Evolutionary conservation across 2,797 vertebrate species (phyloP), one percentile per base, ranked within the genome.

Genomic region (Clarias fuscus): DNA sequence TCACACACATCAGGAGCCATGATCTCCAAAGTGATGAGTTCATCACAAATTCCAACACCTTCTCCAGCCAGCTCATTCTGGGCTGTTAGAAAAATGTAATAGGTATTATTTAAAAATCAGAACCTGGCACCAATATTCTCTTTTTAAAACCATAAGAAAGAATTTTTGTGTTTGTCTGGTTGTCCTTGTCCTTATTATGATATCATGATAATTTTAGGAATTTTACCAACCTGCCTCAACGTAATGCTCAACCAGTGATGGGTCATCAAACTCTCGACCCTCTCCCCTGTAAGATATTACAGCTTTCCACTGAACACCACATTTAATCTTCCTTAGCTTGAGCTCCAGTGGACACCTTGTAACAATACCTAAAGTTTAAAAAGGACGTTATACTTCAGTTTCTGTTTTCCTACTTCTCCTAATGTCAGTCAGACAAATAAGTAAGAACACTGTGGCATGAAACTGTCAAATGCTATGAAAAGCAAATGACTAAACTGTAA

Each of bases 11-110:
- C 68, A 0, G 93, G 90, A n/a, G 95, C 96, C 7, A 4, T 37
- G 86, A 97, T 68, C 85, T 96, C 94, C 73, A 96, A 88, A 27
- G 73, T 93, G 85, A 97, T 95, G 4, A 95, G 88, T n/a, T 95
- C 87, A 0, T 33, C 30, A 0, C 94, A 94, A 82, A 96, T 94
- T n/a, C 84, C 93, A 40, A 89, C 77, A 33, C 82, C 90, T 8
- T 83, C 64, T 83, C 90, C 89, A 53, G 90, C 90, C 86, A 90
- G 37, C n/a, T 78, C 22, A 76, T 91, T 67, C 85, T 92, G 89
- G 53, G 91, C 91, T 91, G 82, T 83, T 71, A 70, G n/a, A 59
- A 5, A 40, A 11, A 83, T 33, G 48, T 8, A 56, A 27, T 18
- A 53, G 7, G 1, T 7, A 27, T 53, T 27, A 27, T 17, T 3